These are phyloP conservation scores for Caenorhabditis parvicauda DNA, from an alignment of 2,888 invertebrate species.

Conservation along the genomic window DNA sequence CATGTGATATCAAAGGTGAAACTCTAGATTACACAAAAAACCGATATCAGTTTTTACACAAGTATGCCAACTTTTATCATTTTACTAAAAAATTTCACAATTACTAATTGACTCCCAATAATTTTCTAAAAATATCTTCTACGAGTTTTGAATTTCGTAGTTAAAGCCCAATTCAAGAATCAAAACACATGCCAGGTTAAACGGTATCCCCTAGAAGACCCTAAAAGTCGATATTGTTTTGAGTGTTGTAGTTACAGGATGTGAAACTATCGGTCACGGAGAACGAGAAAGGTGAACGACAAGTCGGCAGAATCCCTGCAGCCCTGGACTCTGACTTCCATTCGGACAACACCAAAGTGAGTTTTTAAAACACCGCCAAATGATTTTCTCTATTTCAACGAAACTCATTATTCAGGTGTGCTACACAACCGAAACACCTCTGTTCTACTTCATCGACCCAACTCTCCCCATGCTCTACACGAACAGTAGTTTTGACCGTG, in stretches of 20 bases:
- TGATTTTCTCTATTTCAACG: neutral
- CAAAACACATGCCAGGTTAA: neutral
- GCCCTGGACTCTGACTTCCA: slow-evolving; percentile 40
- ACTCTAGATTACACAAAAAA: too few relatives aligned
- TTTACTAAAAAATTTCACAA: too few relatives aligned
- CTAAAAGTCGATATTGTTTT: neutral
- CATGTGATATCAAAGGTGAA: too few relatives aligned
- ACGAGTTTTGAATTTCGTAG: too few relatives aligned
- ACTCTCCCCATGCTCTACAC: slow-evolving; percentile 38
- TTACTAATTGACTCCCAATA: too few relatives aligned
- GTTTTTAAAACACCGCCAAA: neutral
- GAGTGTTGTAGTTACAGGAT: slow-evolving; percentile 12
- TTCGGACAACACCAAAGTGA: slow-evolving; percentile 38
- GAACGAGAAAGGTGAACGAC: slow-evolving; percentile 30
- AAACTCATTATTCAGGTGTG: slow-evolving; percentile 16
- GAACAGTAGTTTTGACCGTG: slow-evolving; percentile 36
- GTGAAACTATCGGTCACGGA: slow-evolving; percentile 30
- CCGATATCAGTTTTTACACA: too few relatives aligned
- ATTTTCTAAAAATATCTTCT: too few relatives aligned
- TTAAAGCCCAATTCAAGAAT: too few relatives aligned
- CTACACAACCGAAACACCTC: slow-evolving; percentile 31
- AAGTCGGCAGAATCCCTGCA: slow-evolving; percentile 38
- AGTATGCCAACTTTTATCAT: too few relatives aligned
- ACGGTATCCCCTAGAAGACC: neutral
- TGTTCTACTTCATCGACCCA: slow-evolving; percentile 34